phyloP scores from a whole-genome alignment of 2,113 vertebrate species.

The Nerophis lumbriciformis region DNA sequence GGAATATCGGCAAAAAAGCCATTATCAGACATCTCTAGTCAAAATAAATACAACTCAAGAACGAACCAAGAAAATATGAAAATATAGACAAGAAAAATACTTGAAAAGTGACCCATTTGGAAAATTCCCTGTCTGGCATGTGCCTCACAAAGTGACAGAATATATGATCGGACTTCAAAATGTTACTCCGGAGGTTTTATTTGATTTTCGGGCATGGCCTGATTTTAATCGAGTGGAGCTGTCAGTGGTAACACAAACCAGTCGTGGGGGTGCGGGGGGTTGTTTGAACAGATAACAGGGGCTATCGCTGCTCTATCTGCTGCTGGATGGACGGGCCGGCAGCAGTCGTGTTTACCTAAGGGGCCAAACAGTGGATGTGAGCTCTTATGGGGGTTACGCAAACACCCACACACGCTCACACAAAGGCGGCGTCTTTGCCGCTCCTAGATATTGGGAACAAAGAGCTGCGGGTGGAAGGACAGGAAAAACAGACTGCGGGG shows the following conservation, averaged over 20 bases:
- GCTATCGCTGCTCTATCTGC: constrained; percentile 41
- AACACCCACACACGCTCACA: constrained; percentile 47
- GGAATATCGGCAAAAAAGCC: too few species aligned
- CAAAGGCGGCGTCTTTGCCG: constrained; percentile 27
- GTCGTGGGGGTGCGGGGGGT: constrained; percentile 18
- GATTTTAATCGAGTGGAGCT: constrained; percentile 57
- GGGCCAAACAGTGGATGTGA: constrained; percentile 47
- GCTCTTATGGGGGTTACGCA: constrained; percentile 55
- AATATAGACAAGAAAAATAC: background rate
- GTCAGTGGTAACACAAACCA: constrained; percentile 50
- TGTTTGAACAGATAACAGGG: constrained; percentile 54
- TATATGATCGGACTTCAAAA: constrained; percentile 41
- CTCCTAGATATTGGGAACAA: constrained; percentile 29
- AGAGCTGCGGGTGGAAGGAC: constrained; percentile 10
- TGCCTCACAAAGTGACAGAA: constrained; percentile 14
- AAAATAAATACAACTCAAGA: too few species aligned
- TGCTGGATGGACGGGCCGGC: constrained; percentile 35
- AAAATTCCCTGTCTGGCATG: constrained; percentile 20
- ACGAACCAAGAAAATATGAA: too few species aligned
- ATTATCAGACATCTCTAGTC: too few species aligned
- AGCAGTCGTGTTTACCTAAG: constrained; percentile 50
- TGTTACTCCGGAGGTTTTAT: constrained; percentile 46
- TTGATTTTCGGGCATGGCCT: constrained; percentile 54
- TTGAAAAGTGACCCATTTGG: constrained; percentile 33
- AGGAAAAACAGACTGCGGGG: constrained; percentile 19